Evolutionary conservation across 2,888 invertebrate genomes (phyloP), one percentile per base, ranked within the genome.

Genomic region (Platycnemis pennipes): DNA sequence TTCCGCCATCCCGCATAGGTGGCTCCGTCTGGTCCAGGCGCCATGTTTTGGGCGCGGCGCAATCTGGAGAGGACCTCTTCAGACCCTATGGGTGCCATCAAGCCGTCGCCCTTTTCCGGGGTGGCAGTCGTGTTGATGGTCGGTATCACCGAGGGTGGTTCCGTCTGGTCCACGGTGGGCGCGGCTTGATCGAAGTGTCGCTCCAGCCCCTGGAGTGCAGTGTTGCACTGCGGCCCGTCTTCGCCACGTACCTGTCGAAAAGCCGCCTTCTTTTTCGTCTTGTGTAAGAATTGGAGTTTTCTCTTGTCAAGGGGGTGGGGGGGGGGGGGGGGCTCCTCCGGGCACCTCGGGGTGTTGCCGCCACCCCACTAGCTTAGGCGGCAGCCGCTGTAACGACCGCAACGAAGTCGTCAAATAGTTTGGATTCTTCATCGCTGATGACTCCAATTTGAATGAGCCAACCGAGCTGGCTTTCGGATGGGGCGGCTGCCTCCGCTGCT

Each of bases 21-120:
- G 69, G 96, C n/a, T 44, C 94, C 94, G 94, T 96, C 96, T 7
- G 95, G 94, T 0, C 95, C 95, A 2, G 95, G 95, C 8, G 95
- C 95, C 1, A 95, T 95, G 16, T 49, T 49, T 7, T 49, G 49
- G 49, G 49, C 49, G 49, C 49, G 49, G 49, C 49, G 49, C 49
- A 49, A 49, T 49, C 49, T 49, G 49, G 49, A 49, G 16, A 49
- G 16, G 8, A 49, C 49, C 16, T 49, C 49, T 16, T 49, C 49
- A 16, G 49, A 49, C n/a, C n/a, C n/a, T n/a, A n/a, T n/a, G n/a
- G n/a, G n/a, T n/a, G n/a, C n/a, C n/a, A n/a, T n/a, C n/a, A n/a
- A n/a, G n/a, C n/a, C n/a, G n/a, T n/a, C n/a, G n/a, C n/a, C n/a
- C n/a, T n/a, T n/a, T n/a, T n/a, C n/a, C n/a, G n/a, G n/a, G n/a